Base-by-base conservation (phyloP, 2,888 invertebrate genomes). In the Coecobrya sp. region DNA sequence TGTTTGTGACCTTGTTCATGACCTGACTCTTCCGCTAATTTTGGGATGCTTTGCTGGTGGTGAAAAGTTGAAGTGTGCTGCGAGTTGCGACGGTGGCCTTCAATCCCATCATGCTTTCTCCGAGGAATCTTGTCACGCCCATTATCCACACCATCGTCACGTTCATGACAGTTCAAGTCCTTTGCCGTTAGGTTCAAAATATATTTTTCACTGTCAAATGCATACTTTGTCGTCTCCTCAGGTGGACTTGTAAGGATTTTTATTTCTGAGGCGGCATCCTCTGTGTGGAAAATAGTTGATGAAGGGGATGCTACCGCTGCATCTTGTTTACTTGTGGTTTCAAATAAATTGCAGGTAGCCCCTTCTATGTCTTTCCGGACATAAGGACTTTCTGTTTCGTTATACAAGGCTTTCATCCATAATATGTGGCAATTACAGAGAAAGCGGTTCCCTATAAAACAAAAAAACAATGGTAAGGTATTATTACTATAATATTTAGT, bases 371-470 rank as follows among this genome's bases (percentile, higher is more conserved):
- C 90, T 11, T 76, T 25, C 59, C 93, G 89, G 10, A 94, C 91
- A 73, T 92, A 92, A 0, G n/a, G 5, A 62, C 94, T 94, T 55
- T 91, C 97, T 94, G 98, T 98, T 94, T 97, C 97, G 96, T 97
- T 97, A 93, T 97, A 96, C 93, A 98, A 96, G 73, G 96, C 96
- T 96, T 97, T 97, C 96, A 98, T 97, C 98, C 98, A 98, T 94
- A 97, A 97, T 94, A 98, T 96, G 94, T 97, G 97, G 96, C 98
- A 98, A 96, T 98, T 98, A 96, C 98, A 98, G 95, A 97, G 96
- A 96, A 98, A 97, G 95, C 97, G 97, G 96, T 98, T 98, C 95
- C 97, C 98, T 98, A 97, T 22, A 82, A 42, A 52, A 0, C 0
- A 88, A 73, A 76, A 52, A n/a, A 30, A n/a, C n/a, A n/a, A n/a